Base-by-base conservation (phyloP, 2,888 invertebrate species). In the Achlya flavicornis region DNA sequence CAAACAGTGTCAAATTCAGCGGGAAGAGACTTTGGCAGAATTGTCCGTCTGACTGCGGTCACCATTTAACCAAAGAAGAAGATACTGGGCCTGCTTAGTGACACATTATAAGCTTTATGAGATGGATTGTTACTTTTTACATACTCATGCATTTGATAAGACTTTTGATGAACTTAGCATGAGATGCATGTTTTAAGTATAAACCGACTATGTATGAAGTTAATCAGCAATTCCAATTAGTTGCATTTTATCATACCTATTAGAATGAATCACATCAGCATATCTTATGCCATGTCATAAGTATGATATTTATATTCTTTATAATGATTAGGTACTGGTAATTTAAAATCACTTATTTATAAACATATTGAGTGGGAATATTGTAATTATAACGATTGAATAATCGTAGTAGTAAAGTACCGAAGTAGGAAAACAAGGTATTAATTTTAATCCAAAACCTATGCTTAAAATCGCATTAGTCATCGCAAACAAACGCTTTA, bases 161-260 rank as follows among this genome's bases (percentile, higher is more conserved):
- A 26, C 26, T 26, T 26, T 26, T 26, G 2, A 26, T 26, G 26
- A 26, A 26, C 2, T 26, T 26, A 26, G 35, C 35, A 35, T 35
- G 7, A 38, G 38, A 38, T 11, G 11, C 11, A 35, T 6, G 3
- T 35, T 3, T 35, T 35, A 35, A 7, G 8, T 38, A 10, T 38
- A 4, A 2, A 41, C 12, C n/a, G 19, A 19, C 16, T 10, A 10
- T 19, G 4, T 19, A 53, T 19, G 8, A n/a, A 16, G n/a, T 48
- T 48, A 48, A 53, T 53, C 53, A 19, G 53, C 53, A 19, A 53
- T 48, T 48, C 16, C 16, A 53, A 53, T 53, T 53, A 53, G 16
- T 4, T 19, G 53, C 53, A 53, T 53, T 48, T 48, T 48, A 16
- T 48, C 48, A 48, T 48, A 48, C 4, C 14, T n/a, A 46, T 14